A percentile compares a stretch with the other conserved stretches of the same genome.
Conservation (phyloP, 2,797 vertebrate genomes). For the Clarias pachynema region DNA sequence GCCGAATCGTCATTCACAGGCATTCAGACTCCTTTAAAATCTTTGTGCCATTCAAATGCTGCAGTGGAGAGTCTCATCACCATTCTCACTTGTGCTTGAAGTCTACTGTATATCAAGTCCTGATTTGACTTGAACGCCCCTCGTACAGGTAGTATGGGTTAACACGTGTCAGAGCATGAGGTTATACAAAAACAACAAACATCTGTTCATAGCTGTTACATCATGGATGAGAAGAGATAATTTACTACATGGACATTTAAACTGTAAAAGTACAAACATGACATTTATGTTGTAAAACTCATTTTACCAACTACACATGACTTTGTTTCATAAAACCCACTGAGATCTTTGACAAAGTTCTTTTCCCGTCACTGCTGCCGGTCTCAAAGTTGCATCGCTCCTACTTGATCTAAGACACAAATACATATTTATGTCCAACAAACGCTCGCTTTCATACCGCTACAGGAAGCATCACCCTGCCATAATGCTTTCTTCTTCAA, state of each 20-base stretch:
- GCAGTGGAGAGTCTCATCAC: too few species aligned
- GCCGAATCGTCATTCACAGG: too few species aligned
- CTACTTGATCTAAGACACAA: conserved; percentile 56
- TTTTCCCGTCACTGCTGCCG: background rate
- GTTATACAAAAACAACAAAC: background rate
- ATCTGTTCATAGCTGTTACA: background rate
- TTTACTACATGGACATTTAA: background rate
- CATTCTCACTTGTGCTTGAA: too few species aligned
- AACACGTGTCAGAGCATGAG: background rate
- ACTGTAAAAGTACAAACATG: background rate
- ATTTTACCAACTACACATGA: background rate
- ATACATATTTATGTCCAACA: conserved; percentile 80
- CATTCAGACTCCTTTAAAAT: too few species aligned
- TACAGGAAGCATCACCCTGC: conserved; percentile 67
- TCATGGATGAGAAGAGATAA: background rate
- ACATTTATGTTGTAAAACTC: background rate
- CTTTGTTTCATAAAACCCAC: too few species aligned
- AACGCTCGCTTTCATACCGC: conserved; percentile 73
- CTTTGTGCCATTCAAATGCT: too few species aligned
- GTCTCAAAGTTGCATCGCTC: background rate
- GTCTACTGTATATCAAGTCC: too few species aligned
- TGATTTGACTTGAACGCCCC: too few species aligned
- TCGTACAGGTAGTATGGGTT: background rate
- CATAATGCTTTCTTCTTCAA: conserved; percentile 67
- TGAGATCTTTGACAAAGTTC: background rate